Conservation (phyloP, 2,797 vertebrate species). For the Sebastes oblongus region DNA sequence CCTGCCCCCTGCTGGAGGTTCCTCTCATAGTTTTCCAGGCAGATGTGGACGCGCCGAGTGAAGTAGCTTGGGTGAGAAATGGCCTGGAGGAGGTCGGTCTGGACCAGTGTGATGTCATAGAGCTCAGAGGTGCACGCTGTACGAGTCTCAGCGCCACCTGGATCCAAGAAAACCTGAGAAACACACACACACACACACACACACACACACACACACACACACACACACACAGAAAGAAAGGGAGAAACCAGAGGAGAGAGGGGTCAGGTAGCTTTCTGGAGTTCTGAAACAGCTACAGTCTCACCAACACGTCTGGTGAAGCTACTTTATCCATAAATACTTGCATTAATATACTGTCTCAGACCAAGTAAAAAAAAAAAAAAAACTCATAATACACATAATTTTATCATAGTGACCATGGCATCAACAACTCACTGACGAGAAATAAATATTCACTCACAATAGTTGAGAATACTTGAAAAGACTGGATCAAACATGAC, state of each 20-base stretch:
- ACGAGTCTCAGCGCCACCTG: conserved; percentile 66
- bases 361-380: neutral
- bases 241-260: neutral
- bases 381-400: neutral
- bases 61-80: conserved; percentile 88
- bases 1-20: conserved; percentile 78
- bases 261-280: neutral
- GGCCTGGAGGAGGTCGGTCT: conserved; percentile 88
- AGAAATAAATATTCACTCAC: too few species aligned
- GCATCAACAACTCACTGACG: neutral
- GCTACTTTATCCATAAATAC: neutral
- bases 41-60: conserved; percentile 79
- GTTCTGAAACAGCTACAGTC: neutral
- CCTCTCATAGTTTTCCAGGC: conserved; percentile 86
- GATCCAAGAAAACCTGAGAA: conserved; percentile 79
- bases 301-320: neutral
- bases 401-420: neutral
- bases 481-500: neutral
- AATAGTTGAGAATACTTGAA: neutral
- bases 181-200: neutral
- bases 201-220: neutral
- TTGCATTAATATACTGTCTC: neutral
- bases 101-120: conserved; percentile 86
- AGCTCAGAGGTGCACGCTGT: conserved; percentile 82
- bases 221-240: too few species aligned